phyloP scores from a whole-genome alignment of 2,797 vertebrate species.

The Syngnathus acus region DNA sequence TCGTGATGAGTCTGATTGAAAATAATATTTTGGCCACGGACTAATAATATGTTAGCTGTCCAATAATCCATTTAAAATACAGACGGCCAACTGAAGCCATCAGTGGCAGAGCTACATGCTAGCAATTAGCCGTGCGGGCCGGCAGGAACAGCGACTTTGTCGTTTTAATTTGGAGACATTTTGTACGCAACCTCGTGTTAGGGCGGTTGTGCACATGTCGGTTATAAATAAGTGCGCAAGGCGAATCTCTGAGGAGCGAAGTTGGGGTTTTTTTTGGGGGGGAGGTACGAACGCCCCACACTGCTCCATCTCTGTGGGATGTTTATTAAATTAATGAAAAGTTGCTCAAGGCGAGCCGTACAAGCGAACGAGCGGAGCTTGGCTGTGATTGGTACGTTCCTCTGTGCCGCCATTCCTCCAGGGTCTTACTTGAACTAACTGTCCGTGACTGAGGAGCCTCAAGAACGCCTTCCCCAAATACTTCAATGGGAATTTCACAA shows the following conservation, averaged over 20 bases:
- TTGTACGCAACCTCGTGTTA: not conserved
- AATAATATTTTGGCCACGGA: no score
- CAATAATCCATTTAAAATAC: no score
- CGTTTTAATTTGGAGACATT: no score
- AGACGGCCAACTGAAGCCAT: no score
- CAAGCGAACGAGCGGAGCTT: conserved; percentile 56
- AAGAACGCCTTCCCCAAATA: no score
- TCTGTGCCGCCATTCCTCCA: conserved; percentile 47
- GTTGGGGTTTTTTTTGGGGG: conserved; percentile 17
- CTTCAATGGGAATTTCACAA: no score
- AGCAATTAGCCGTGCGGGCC: no score
- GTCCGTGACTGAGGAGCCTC: conserved; percentile 66
- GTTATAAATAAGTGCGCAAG: conserved; percentile 16
- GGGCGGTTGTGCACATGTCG: not conserved
- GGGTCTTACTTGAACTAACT: conserved; percentile 76
- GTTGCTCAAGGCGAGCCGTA: conserved; percentile 67
- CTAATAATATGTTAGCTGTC: no score
- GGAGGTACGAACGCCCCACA: conserved; percentile 37
- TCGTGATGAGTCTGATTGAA: not conserved
- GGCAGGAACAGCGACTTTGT: no score
- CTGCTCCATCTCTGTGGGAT: conserved; percentile 60
- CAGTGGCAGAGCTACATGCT: no score
- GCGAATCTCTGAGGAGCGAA: conserved; percentile 43
- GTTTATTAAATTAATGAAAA: conserved; percentile 80
- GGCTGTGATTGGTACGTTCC: conserved; percentile 69